Evolutionary conservation across 2,797 vertebrate species (phyloP).

Genomic region (Alauda arvensis): DNA sequence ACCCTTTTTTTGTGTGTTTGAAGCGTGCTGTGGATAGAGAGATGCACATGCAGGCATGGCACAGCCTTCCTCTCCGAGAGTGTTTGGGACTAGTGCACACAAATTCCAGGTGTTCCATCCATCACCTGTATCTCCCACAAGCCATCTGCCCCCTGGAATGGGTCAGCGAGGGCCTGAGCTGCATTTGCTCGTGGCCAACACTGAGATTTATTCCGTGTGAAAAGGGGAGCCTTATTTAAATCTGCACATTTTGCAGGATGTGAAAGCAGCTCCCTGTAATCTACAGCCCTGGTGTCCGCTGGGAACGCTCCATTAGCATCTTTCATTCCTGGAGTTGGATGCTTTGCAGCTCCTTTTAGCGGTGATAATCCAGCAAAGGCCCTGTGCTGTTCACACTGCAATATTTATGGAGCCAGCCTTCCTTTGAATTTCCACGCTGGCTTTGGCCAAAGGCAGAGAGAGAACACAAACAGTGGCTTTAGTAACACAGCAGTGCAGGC

Average conservation of each 20-base stretch:
- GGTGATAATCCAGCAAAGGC: slow-evolving; percentile 52
- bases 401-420: slow-evolving; percentile 50
- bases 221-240: slow-evolving; percentile 28
- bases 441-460: slow-evolving; percentile 17
- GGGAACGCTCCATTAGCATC: slow-evolving; percentile 49
- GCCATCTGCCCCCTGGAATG: not conserved
- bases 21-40: not conserved
- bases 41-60: not conserved
- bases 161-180: not conserved
- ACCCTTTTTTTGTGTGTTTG: not conserved
- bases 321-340: slow-evolving; percentile 44
- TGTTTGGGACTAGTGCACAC: not conserved
- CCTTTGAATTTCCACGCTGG: slow-evolving; percentile 14
- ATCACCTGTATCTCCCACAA: not conserved
- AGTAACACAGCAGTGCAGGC: not conserved
- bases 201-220: not conserved
- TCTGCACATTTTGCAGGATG: slow-evolving; percentile 6
- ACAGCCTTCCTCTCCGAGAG: not conserved
- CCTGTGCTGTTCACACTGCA: slow-evolving; percentile 32
- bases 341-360: slow-evolving; percentile 48
- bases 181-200: fast-evolving
- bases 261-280: not conserved
- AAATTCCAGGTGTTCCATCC: not conserved
- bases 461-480: not conserved
- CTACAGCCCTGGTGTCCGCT: slow-evolving; percentile 3